Base-by-base conservation (phyloP, 2,113 vertebrate species). In the Eurystomus gularis region DNA sequence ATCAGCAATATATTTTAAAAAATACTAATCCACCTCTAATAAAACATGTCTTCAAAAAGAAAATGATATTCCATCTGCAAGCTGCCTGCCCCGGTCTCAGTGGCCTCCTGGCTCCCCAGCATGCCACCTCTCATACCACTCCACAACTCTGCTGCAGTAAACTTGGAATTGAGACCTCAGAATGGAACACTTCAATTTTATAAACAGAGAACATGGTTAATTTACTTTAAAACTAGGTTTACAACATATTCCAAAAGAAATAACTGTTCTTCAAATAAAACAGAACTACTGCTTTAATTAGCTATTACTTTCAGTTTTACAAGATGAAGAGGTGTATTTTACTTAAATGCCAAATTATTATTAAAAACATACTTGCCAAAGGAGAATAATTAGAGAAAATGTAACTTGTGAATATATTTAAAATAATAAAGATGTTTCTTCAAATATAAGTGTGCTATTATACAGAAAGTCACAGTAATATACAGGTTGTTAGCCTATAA, bases 331-430 rank as follows among this genome's bases (percentile, higher is more conserved):
- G n/a, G 33, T 44, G 18, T 66, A 80, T 42, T 26, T 88, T 83
- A 94, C 71, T 88, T 69, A 94, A 96, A 94, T 79, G 73, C 37
- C 78, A 88, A 86, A 81, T 86, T 83, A 82, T 84, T 96, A 93
- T 71, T 86, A 77, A 76, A 94, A 94, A 26, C 37, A 65, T 33
- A 64, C 44, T 61, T 60, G 90, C 39, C 73, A 88, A 88, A 58
- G 42, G 77, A 62, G 57, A 60, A 84, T 86, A 93, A 73, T 61
- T 68, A 90, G 42, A 42, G 51, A 93, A 82, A 49, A 78, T 10
- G 24, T 48, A 88, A 57, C 39, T n/a, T 75, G 42, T 60, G 48
- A 83, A 60, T 80, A 31, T 77, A 68, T 42, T 73, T 80, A 81
- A 84, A 80, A 73, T 28, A 79, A 60, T 37, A 49, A 87, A 71